Base-by-base conservation (phyloP, 2,113 vertebrate genomes). In the Cyphomyrus discorhynchus region DNA sequence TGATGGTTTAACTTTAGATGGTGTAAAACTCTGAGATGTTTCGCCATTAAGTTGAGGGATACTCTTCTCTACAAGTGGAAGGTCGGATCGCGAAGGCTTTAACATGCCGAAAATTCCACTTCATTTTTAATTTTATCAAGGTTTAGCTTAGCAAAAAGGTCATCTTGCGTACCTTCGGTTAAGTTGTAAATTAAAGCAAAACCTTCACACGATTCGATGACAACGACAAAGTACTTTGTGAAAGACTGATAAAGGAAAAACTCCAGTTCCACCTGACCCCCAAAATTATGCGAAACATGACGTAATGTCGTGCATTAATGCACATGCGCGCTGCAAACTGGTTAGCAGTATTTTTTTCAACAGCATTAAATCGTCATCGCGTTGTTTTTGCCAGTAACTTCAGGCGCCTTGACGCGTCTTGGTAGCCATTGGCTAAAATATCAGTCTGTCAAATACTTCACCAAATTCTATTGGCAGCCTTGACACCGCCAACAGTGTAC, bases 381-480 rank as follows among this genome's bases (percentile, higher is more conserved):
- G 1, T 74, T 74, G 27, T 74, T 35, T 27, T 74, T 27, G 66
- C 66, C 1, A 27, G 66, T 15, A 24, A 10, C 58, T 62, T 62
- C 24, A n/a, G 58, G 58, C 24, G 58, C 6, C 9, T 66, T 66
- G 58, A n/a, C 58, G 58, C 58, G 8, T 45, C 91, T 90, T 90
- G 86, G 13, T 58, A 7, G 27, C 10, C 58, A 87, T 87, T 86
- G 89, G 89, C 31, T 19, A 84, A 6, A 31, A 6, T 46, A 13
- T 27, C 77, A 39, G 47, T 77, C 85, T 45, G 77, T 87, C 89
- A 27, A n/a, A 70, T 50, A n/a, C 19, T 35, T 47, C 39, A 3
- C 27, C 13, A 42, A 42, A 24, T 74, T 24, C 58, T 52, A 92
- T 90, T 92, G 92, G 92, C 53, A 66, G 70, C 5, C 11, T 27